Evolutionary conservation across 2,888 invertebrate species (phyloP).

Genomic region (Octonoba sinensis): DNA sequence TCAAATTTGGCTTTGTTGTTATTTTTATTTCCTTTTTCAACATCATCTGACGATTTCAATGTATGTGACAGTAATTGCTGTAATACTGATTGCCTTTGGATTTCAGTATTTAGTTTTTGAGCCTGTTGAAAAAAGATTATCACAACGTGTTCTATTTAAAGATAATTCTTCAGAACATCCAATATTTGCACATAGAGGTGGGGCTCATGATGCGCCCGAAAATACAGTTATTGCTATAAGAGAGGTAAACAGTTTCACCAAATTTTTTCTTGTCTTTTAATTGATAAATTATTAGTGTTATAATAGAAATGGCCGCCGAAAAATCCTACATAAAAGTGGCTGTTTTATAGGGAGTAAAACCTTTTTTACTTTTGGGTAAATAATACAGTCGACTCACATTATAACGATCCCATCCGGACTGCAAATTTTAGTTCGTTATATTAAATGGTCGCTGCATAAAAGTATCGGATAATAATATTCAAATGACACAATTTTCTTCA

Average conservation of each 20-base stretch:
- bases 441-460: too few relatives aligned
- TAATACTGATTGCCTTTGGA: constrained; percentile 33
- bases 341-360: too few relatives aligned
- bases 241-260: constrained; percentile 62
- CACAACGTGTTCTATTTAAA: constrained; percentile 44
- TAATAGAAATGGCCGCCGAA: too few relatives aligned
- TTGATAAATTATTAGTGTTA: too few relatives aligned
- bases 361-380: too few relatives aligned
- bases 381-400: too few relatives aligned
- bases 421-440: too few relatives aligned
- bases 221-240: constrained; percentile 82
- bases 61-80: constrained; percentile 43
- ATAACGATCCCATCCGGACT: too few relatives aligned
- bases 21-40: constrained; percentile 54
- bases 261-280: background rate
- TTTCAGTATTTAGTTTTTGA: constrained; percentile 52
- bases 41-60: constrained; percentile 53
- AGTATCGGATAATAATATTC: too few relatives aligned
- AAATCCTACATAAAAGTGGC: too few relatives aligned
- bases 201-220: constrained; percentile 83
- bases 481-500: too few relatives aligned
- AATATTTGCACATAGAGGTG: constrained; percentile 82
- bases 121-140: constrained; percentile 29
- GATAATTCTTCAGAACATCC: constrained; percentile 36
- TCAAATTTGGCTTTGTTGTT: constrained; percentile 52